A percentile compares a stretch with the other conserved stretches of the same genome.
Evolutionary conservation across 2,888 invertebrate genomes (phyloP).

Genomic region (Ochropacha duplaris): DNA sequence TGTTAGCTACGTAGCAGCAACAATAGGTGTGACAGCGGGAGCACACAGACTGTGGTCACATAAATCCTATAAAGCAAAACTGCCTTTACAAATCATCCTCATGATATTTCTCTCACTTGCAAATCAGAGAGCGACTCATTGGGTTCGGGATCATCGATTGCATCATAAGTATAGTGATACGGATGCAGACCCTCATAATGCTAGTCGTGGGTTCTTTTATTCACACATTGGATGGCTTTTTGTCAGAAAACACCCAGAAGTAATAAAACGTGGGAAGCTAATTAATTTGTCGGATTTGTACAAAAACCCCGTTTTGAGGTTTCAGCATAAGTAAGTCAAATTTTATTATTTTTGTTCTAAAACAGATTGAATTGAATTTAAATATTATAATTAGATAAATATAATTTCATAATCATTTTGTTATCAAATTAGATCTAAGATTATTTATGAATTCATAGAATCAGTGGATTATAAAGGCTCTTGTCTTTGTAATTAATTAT

Average conservation of each 20-base stretch:
- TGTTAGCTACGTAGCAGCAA: slow-evolving; percentile 23
- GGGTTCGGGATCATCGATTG: slow-evolving; percentile 61
- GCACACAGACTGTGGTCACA: slow-evolving; percentile 44
- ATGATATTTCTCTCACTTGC: slow-evolving; percentile 30
- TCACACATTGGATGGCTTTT: slow-evolving; percentile 92
- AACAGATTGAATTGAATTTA: no score
- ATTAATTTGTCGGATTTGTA: slow-evolving; percentile 88
- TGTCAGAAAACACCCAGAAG: slow-evolving; percentile 88
- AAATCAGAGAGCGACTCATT: slow-evolving; percentile 67
- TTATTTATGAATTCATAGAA: no score
- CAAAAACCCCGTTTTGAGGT: slow-evolving; percentile 85
- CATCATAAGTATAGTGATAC: slow-evolving; percentile 86
- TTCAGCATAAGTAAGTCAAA: slow-evolving; percentile 85
- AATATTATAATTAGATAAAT: no score
- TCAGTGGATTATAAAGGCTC: no score
- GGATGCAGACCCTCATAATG: slow-evolving; percentile 90
- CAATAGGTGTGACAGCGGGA: slow-evolving; percentile 39
- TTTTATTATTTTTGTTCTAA: no score
- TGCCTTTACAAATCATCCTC: slow-evolving; percentile 33
- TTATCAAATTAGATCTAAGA: no score
- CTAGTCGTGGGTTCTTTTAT: slow-evolving; percentile 91
- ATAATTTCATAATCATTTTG: no score
- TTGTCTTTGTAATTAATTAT: no score
- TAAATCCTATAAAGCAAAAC: slow-evolving; percentile 36
- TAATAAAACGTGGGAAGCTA: slow-evolving; percentile 86